Percentiles rank a stretch among this genome's conserved stretches.
Evolutionary conservation across 2,113 vertebrate species (phyloP).

Genomic region (Suricata suricatta): DNA sequence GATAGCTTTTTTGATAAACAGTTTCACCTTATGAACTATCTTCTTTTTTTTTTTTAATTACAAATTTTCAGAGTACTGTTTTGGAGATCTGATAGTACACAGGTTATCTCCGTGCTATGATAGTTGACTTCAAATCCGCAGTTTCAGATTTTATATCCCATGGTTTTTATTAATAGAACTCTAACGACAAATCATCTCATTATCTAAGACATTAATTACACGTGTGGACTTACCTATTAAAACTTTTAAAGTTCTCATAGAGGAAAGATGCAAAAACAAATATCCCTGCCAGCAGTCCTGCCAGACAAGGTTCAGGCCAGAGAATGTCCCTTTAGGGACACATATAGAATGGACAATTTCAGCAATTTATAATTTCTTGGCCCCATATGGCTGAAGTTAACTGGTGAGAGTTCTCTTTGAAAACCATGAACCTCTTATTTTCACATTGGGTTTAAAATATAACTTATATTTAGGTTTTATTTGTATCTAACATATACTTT

Average conservation of each 20-base stretch:
- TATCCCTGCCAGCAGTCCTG: background rate
- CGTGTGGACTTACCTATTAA: background rate
- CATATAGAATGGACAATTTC: background rate
- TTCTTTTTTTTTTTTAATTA: constrained; percentile 35
- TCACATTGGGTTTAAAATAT: background rate
- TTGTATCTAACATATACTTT: background rate
- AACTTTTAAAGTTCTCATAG: background rate
- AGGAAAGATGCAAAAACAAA: constrained; percentile 20
- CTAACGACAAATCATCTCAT: constrained; percentile 26
- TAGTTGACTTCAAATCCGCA: background rate
- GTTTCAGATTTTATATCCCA: background rate
- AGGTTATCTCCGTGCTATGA: background rate
- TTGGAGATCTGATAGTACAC: background rate
- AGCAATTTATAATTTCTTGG: background rate
- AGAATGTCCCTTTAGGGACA: background rate
- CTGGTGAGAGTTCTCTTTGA: background rate
- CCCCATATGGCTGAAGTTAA: background rate
- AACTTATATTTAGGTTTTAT: background rate
- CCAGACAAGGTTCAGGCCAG: background rate
- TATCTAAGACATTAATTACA: constrained; percentile 12
- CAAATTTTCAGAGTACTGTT: constrained; percentile 45
- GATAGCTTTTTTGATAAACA: constrained; percentile 7
- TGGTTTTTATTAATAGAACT: constrained; percentile 40
- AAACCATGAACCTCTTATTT: background rate
- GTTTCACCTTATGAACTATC: constrained; percentile 27